Evolutionary conservation across 2,113 vertebrate genomes (phyloP).

Genomic region (Caranx ignobilis): DNA sequence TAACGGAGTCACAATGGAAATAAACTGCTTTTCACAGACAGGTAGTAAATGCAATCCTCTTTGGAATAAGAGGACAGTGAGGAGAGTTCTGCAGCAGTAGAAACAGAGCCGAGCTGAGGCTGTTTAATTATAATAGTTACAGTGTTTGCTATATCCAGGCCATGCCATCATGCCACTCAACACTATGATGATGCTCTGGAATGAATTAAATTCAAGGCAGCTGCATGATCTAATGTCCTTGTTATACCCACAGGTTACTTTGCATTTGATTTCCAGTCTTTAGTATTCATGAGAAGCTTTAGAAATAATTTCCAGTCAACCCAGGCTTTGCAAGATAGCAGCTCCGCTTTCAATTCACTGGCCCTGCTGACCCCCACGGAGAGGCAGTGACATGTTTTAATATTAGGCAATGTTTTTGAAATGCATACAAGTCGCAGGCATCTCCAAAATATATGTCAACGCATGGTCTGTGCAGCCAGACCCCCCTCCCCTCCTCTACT

Average conservation of each 20-base stretch:
- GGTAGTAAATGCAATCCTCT: neutral
- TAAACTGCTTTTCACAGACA: slow-evolving; percentile 8
- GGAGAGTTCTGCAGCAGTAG: neutral
- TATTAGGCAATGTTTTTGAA: neutral
- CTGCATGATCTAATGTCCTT: neutral
- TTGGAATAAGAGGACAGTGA: neutral
- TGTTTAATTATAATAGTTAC: neutral
- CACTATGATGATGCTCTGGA: slow-evolving; percentile 16
- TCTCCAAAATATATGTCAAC: slow-evolving; percentile 18
- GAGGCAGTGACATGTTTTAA: neutral
- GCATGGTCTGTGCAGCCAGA: slow-evolving; percentile 30
- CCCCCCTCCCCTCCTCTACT: slow-evolving; percentile 31
- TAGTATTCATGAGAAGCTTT: slow-evolving; percentile 9
- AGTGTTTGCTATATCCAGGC: slow-evolving; percentile 46
- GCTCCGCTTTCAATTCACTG: neutral
- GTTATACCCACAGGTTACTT: slow-evolving; percentile 2
- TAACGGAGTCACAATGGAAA: no score
- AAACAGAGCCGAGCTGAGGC: slow-evolving; percentile 6
- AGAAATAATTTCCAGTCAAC: slow-evolving; percentile 12
- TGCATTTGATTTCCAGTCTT: slow-evolving; percentile 32
- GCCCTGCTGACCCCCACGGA: neutral
- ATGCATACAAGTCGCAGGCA: neutral
- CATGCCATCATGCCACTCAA: slow-evolving; percentile 34
- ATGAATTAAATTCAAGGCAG: slow-evolving; percentile 21
- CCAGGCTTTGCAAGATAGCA: neutral